Evolutionary conservation across 2,797 vertebrate species (phyloP), one percentile per base, ranked within the genome.

Genomic region (Ptychadena robeensis): DNA sequence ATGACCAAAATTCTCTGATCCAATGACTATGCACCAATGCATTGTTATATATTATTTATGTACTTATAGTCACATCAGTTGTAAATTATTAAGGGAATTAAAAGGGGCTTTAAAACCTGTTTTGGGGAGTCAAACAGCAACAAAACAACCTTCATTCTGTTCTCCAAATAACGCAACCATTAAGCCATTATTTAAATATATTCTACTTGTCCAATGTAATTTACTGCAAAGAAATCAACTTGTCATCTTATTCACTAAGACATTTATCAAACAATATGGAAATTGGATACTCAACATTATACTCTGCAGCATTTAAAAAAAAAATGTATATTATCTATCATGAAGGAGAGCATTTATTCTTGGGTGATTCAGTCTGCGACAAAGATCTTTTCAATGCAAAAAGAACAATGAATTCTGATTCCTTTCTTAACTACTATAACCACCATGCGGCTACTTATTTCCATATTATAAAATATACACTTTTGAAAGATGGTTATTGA

Each of bases 401-500:
- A 31, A 72, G 68, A 80, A 72, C 69, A 80, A 73, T 72, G 68
- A 27, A 38, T 80, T 44, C 32, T 65, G 28, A 72, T 37, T 30
- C 35, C 70, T 79, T 44, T 59, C 48, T 66, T 65, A 71, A 25
- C 53, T 64, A 32, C 64, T 73, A 73, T 73, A 65, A 65, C 37
- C 27, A 64, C 72, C 31, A 35, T 22, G 40, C 37, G n/a, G 37
- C 9, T 77, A 6, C 31, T 79, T 40, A 35, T 79, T 79, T 69
- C 31, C n/a, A 69, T 79, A 53, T 68, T 35, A 68, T 79, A 67
- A 78, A 67, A 34, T 37, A 22, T 14, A 28, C 63, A 12, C 9
- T 48, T 44, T 72, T 64, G 61, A 73, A 40, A 27, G 64, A 70
- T 73, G 69, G 72, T 70, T 81, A 81, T 81, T 81, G 69, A 73